Base-by-base conservation (phyloP, 1,140 invertebrate genomes). In the Papilio machaon region DNA sequence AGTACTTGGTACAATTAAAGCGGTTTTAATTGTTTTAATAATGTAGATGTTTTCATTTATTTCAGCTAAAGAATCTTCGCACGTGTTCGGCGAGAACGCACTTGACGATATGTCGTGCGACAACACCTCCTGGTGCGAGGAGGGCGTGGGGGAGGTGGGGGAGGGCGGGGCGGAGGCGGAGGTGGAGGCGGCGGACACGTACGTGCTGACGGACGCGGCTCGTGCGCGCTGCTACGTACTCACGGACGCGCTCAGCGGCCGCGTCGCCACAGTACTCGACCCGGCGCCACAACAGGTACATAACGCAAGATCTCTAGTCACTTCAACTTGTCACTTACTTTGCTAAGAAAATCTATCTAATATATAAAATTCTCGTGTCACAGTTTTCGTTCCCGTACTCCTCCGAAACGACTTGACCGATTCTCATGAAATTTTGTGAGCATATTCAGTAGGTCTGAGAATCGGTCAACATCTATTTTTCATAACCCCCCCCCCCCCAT, bases 121-220 rank as follows among this genome's bases (percentile, higher is more conserved):
- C 84, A 91, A 89, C 85, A 90, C 87, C 79, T 92, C 92, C 80
- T 87, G 89, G 80, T 88, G 89, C 86, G 89, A 90, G 80, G 91
- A 91, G 73, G 81, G 82, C 60, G 82, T 47, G 7, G 86, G 60
- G 35, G 80, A 83, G 82, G 85, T 83, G 47, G 87, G 81, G 23
- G 89, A 85, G 80, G 84, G 81, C 11, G 84, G 73, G 35, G 73
- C 76, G 17, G 84, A 85, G 64, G 73, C 79, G 80, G 86, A 83
- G 74, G 82, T 86, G 11, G 83, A 84, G 78, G 79, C 80, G 47
- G 52, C 38, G 35, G 93, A 93, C 81, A 94, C 92, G 74, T 95
- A 92, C 88, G 91, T 94, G 82, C 90, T 95, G 73, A 94, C 93
- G 73, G 90, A 90, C 86, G 83, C 88, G 64, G 86, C 87, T 73